Evolutionary conservation across 2,113 vertebrate species (phyloP).

Genomic region (Rhadina sibilatrix): DNA sequence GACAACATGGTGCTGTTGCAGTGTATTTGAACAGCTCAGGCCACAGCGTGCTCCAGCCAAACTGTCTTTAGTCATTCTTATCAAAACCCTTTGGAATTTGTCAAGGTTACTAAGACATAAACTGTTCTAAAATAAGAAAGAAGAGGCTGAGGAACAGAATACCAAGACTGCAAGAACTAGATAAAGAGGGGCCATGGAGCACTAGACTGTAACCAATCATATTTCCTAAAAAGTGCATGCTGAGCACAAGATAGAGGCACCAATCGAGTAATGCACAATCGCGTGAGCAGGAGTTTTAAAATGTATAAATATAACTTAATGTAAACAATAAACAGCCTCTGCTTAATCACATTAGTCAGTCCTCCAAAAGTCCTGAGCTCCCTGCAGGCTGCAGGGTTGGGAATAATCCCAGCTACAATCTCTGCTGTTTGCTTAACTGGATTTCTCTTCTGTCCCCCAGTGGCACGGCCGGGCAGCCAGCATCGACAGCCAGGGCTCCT

Average conservation of each 20-base stretch:
- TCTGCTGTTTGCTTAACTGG: not conserved
- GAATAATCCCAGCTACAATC: not conserved
- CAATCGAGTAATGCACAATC: not conserved
- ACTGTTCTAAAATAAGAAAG: not conserved
- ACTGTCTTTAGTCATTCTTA: not conserved
- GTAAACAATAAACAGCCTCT: not conserved
- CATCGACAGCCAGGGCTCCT: constrained; percentile 95
- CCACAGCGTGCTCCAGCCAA: not conserved
- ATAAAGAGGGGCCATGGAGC: not conserved
- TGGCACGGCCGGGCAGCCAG: constrained; percentile 95
- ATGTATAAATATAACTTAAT: not conserved
- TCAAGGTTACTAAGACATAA: not conserved
- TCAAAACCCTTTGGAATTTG: not conserved
- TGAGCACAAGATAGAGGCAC: not conserved
- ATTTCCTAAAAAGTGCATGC: not conserved
- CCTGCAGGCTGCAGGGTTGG: not conserved
- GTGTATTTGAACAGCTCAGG: not conserved
- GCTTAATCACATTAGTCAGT: not conserved
- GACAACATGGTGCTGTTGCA: not conserved
- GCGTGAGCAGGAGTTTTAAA: not conserved
- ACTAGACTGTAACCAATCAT: not conserved
- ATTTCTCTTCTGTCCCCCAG: constrained; percentile 68
- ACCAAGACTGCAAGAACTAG: not conserved
- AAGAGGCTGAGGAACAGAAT: not conserved
- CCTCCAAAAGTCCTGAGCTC: no score